Evolutionary conservation across 2,888 invertebrate species (phyloP).

Genomic region (Keiferia lycopersicella): DNA sequence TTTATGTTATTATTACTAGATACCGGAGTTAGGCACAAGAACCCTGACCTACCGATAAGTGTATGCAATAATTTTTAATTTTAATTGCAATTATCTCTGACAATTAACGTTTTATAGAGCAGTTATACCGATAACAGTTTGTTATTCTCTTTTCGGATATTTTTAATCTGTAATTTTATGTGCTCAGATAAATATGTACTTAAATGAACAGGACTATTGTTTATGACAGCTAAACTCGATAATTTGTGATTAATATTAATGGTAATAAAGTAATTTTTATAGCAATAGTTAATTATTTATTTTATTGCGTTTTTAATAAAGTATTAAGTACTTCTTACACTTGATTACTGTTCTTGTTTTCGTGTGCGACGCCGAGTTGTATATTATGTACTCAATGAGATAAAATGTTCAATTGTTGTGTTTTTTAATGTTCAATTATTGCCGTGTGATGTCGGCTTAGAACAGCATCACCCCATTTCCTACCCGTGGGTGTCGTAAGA

Average conservation of each 20-base stretch:
- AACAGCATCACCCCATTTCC: too few relatives aligned
- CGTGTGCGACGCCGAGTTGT: too few relatives aligned
- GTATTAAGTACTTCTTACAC: too few relatives aligned
- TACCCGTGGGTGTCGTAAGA: too few relatives aligned
- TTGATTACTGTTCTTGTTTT: too few relatives aligned
- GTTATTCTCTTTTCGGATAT: constrained; percentile 43
- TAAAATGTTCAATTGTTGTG: too few relatives aligned
- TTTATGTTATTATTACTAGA: not conserved
- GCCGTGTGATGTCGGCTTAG: too few relatives aligned
- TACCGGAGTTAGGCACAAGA: constrained; percentile 17
- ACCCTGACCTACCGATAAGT: constrained; percentile 58
- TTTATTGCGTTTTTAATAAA: not conserved
- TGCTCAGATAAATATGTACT: constrained; percentile 15
- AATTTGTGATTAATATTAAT: not conserved
- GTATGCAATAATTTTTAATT: constrained; percentile 71
- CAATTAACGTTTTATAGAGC: constrained; percentile 68
- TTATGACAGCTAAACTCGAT: not conserved
- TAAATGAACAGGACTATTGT: not conserved
- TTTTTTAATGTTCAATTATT: too few relatives aligned
- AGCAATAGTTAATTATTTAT: not conserved
- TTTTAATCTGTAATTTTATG: constrained; percentile 23
- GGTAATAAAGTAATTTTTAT: constrained; percentile 3
- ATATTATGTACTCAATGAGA: too few relatives aligned
- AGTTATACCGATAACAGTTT: constrained; percentile 55
- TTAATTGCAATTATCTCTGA: constrained; percentile 69